Conservation (phyloP, 2,113 vertebrate genomes). For the Cariama cristata region DNA sequence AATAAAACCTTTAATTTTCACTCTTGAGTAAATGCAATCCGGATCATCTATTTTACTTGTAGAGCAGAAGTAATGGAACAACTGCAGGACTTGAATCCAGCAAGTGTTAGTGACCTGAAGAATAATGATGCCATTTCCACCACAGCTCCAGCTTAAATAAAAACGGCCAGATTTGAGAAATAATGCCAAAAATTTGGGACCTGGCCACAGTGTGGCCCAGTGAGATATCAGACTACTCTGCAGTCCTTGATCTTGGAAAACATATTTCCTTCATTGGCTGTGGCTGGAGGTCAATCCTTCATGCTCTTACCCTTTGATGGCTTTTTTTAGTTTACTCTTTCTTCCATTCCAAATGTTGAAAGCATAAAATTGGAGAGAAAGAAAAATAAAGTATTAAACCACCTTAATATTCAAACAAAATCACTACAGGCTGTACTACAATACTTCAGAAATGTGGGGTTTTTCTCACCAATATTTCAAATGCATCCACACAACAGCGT, state of each 20-base stretch:
- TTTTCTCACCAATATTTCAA: not conserved
- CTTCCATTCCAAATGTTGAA: conserved; percentile 15
- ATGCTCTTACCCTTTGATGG: not conserved
- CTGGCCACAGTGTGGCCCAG: not conserved
- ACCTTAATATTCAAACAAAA: not conserved
- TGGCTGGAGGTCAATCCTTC: not conserved
- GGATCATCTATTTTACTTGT: not conserved
- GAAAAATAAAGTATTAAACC: not conserved
- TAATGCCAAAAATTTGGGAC: not conserved
- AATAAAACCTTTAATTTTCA: not conserved
- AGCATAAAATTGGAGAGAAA: conserved; percentile 2
- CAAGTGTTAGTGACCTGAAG: not conserved
- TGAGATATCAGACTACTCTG: not conserved
- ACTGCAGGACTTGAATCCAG: not conserved
- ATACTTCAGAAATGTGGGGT: not conserved
- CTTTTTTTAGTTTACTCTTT: not conserved
- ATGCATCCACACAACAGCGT: not conserved
- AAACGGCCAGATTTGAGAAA: not conserved
- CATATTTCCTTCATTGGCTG: not conserved
- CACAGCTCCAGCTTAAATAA: not conserved
- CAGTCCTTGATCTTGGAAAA: not conserved
- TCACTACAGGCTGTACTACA: not conserved
- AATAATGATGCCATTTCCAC: not conserved
- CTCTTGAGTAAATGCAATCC: not conserved
- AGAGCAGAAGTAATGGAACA: not conserved